Evolutionary conservation across 2,113 vertebrate species (phyloP).

Genomic region (Dromiciops gliroides): DNA sequence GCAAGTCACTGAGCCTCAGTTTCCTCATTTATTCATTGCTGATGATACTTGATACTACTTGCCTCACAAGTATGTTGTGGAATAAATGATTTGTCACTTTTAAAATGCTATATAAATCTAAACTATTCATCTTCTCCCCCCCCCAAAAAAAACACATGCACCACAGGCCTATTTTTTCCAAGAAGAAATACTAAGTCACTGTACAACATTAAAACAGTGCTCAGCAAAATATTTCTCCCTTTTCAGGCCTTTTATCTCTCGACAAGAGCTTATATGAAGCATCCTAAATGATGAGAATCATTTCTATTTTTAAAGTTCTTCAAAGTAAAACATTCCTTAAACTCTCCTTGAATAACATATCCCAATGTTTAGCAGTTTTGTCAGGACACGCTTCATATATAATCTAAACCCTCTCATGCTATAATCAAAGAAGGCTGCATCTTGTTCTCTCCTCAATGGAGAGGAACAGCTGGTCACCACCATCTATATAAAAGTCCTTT

Average conservation of each 20-base stretch:
- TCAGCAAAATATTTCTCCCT: neutral
- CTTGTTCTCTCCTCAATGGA: conserved; percentile 8
- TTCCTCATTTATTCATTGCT: neutral
- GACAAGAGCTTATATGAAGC: conserved; percentile 40
- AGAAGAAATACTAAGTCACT: neutral
- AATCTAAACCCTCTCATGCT: conserved; percentile 14
- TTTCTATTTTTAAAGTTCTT: conserved; percentile 51
- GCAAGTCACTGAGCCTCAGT: neutral
- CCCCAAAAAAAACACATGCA: too few relatives aligned
- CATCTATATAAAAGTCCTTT: neutral
- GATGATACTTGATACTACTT: neutral
- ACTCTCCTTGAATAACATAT: conserved; percentile 5
- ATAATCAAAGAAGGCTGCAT: neutral
- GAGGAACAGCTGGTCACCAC: conserved; percentile 27
- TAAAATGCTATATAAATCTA: neutral
- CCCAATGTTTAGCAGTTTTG: conserved; percentile 6
- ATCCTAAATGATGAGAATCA: conserved; percentile 21
- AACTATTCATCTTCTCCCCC: neutral
- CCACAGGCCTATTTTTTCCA: neutral
- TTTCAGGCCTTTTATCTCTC: neutral
- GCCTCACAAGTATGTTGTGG: neutral
- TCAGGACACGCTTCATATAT: conserved; percentile 48
- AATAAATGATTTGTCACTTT: neutral
- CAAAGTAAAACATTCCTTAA: conserved; percentile 12
- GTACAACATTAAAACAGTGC: neutral